phyloP scores from a whole-genome alignment of 2,888 invertebrate species.

The Caenorhabditis doughertyi region DNA sequence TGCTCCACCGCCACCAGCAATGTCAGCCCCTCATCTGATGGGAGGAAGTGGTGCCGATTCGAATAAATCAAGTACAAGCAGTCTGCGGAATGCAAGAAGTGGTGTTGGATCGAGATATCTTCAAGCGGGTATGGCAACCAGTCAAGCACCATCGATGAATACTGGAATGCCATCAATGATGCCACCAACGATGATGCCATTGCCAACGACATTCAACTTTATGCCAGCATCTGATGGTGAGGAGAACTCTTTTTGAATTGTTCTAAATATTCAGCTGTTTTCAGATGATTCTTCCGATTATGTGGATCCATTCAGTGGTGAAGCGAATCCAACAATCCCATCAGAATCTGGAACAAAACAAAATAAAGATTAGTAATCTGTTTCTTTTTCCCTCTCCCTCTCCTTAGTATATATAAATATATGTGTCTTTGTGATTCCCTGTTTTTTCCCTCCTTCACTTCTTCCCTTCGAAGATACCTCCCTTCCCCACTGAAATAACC shows the following conservation, averaged over 20 bases:
- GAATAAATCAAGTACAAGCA: conserved; percentile 58
- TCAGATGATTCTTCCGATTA: conserved; percentile 64
- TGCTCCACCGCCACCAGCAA: conserved; percentile 71
- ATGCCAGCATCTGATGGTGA: conserved; percentile 52
- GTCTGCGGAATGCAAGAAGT: conserved; percentile 66
- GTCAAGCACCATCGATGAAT: conserved; percentile 33
- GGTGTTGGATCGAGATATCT: conserved; percentile 65
- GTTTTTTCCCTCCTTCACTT: background rate
- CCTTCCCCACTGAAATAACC: conserved; percentile 10
- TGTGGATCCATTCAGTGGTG: conserved; percentile 70
- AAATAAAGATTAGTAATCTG: conserved; percentile 11
- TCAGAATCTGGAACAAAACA: conserved; percentile 5
- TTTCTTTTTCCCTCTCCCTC: conserved; percentile 2
- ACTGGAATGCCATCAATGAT: conserved; percentile 44
- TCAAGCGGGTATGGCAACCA: conserved; percentile 48
- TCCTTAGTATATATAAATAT: background rate
- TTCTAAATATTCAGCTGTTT: conserved; percentile 27
- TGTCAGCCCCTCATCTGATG: conserved; percentile 49
- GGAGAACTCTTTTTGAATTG: too few species aligned
- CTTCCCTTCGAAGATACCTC: background rate
- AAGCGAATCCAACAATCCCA: conserved; percentile 55
- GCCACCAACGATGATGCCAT: conserved; percentile 52
- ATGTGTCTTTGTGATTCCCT: conserved; percentile 7
- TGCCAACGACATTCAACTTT: conserved; percentile 51
- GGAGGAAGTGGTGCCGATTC: conserved; percentile 49